phyloP scores from a whole-genome alignment of 1,140 invertebrate genomes.

The Orchestia grillus region DNA sequence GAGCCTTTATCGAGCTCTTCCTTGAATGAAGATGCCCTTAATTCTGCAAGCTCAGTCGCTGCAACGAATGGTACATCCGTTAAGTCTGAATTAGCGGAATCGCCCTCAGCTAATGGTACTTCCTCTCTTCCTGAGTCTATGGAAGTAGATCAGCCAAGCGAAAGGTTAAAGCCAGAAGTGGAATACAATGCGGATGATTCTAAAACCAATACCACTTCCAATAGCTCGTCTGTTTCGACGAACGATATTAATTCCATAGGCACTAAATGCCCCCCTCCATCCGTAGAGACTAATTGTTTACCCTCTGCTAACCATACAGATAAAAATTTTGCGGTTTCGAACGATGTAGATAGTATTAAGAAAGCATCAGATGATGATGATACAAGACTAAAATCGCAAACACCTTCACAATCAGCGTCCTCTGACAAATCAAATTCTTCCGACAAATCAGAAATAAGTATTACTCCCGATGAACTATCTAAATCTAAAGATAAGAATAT shows the following conservation, averaged over 20 bases:
- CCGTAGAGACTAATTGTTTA: conserved; percentile 50
- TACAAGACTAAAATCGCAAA: conserved; percentile 23
- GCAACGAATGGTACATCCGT: background rate
- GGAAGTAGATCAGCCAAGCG: conserved; percentile 17
- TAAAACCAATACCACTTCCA: background rate
- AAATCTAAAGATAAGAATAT: background rate
- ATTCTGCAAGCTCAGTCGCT: background rate
- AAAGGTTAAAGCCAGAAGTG: conserved; percentile 18
- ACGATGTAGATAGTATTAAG: background rate
- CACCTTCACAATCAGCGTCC: conserved; percentile 29
- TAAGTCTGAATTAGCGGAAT: background rate
- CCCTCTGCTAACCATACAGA: conserved; percentile 59
- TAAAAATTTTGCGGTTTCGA: background rate
- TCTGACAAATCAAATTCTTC: conserved; percentile 31
- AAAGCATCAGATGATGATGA: background rate
- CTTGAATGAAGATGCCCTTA: background rate
- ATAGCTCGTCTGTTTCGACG: background rate
- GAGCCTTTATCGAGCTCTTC: background rate
- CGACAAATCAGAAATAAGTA: conserved; percentile 47
- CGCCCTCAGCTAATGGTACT: conserved; percentile 28
- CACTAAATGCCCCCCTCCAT: background rate
- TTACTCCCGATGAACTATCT: background rate
- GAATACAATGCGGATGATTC: background rate
- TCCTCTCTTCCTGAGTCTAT: background rate
- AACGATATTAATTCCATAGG: conserved; percentile 40